Percentiles rank a stretch among this genome's conserved stretches.
Conservation (phyloP, 2,888 invertebrate species). For the Hirtodrosophila alboralis region DNA sequence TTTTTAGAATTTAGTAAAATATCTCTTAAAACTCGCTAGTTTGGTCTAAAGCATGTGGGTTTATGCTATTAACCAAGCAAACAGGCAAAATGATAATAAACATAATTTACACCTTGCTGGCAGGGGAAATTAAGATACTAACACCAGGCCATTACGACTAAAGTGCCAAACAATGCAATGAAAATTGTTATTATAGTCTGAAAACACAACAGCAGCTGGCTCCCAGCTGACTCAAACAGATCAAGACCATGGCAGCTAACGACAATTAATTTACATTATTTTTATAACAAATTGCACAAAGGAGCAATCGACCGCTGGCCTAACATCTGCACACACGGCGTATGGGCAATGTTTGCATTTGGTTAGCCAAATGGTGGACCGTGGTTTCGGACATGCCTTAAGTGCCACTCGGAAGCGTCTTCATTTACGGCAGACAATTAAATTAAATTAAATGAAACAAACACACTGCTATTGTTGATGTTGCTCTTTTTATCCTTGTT, state of each 20-base stretch:
- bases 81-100: constrained; percentile 10
- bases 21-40: no score
- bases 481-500: constrained; percentile 13
- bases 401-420: constrained; percentile 55
- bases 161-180: constrained; percentile 21
- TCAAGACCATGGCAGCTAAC: constrained; percentile 35
- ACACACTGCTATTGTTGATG: constrained; percentile 15
- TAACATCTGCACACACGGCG: constrained; percentile 27
- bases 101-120: constrained; percentile 21
- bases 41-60: no score
- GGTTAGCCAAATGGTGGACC: constrained; percentile 5
- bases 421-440: constrained; percentile 63
- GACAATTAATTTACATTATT: constrained; percentile 73
- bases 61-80: no score
- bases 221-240: constrained; percentile 12
- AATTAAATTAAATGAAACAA: constrained; percentile 69
- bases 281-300: constrained; percentile 64
- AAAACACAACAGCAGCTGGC: constrained; percentile 4
- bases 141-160: constrained; percentile 6
- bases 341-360: constrained; percentile 33
- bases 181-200: constrained; percentile 45
- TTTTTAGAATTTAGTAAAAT: no score
- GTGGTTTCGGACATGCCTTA: constrained; percentile 35
- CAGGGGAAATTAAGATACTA: constrained; percentile 17
- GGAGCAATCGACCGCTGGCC: constrained; percentile 13